Evolutionary conservation across 2,888 invertebrate genomes (phyloP), one percentile per base, ranked within the genome.

Genomic region (Dynastes grantii): DNA sequence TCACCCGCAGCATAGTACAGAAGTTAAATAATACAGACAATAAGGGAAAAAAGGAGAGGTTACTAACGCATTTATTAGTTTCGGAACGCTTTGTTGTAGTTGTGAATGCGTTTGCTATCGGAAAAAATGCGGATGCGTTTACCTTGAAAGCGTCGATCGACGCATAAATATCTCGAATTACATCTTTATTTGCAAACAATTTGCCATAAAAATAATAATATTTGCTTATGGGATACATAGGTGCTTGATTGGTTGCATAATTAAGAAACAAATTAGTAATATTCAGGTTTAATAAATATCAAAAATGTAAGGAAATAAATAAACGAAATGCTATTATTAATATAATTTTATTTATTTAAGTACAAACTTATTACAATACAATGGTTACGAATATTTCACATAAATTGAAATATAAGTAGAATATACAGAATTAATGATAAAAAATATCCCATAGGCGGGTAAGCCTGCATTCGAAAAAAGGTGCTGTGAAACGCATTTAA

Each of bases 121-220:
- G 13, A n/a, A 55, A 55, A n/a, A 71, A 55, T 37, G 16, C 11
- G 9, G 32, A 32, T 29, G n/a, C 29, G 71, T 71, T 71, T 71
- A 71, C 71, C 55, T 58, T 71, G 51, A 16, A n/a, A 11, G 53
- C 32, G 51, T 70, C 70, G 45, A 61, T 16, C 22, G 40, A 45
- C 73, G 61, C 13, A 22, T 63, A 61, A 29, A 63, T 29, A 2
- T 27, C 6, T 3, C 3, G 37, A 61, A 75, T 55, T 55, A 75
- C 73, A 63, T 61, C 61, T 75, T 58, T 73, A 61, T 61, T 75
- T 73, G 61, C 58, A 73, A 73, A 73, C 73, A 73, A 58, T 58
- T 73, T 45, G 13, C 61, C 27, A 27, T 61, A 71, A 75, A 75
- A 73, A 58, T 67, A 73, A 58, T 67, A 6, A 51, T 53, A 51